Conservation (phyloP, 2,797 vertebrate species). For the Silurus aristotelis region DNA sequence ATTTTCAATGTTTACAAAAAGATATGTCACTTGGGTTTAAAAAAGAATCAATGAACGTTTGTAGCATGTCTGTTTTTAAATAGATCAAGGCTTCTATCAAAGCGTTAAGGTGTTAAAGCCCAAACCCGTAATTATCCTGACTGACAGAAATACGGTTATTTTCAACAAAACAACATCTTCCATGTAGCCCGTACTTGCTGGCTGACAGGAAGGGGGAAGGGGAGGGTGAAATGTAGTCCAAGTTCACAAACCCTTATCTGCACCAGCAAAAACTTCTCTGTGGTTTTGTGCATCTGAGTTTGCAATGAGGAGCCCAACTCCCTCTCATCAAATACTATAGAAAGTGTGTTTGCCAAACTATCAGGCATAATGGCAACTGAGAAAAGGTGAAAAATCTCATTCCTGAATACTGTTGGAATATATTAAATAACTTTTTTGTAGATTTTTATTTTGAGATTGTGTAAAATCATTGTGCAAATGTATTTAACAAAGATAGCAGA, state of each 20-base stretch:
- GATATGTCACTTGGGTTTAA: neutral
- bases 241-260: slow-evolving; percentile 54
- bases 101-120: slow-evolving; percentile 20
- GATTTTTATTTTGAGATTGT: neutral
- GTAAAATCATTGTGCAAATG: neutral
- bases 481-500: neutral
- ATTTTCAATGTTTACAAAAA: slow-evolving; percentile 5
- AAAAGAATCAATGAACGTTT: neutral
- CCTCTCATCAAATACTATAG: neutral
- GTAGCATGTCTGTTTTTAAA: neutral
- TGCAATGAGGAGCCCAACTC: slow-evolving; percentile 9
- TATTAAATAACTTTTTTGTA: neutral
- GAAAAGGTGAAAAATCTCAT: neutral
- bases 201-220: slow-evolving; percentile 45
- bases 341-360: neutral
- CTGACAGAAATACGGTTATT: slow-evolving; percentile 45
- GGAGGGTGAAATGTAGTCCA: slow-evolving; percentile 40
- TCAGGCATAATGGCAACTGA: neutral
- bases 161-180: slow-evolving; percentile 39
- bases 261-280: slow-evolving; percentile 49
- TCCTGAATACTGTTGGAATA: neutral
- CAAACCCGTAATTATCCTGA: slow-evolving; percentile 21
- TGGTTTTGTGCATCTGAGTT: slow-evolving; percentile 46
- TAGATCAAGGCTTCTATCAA: neutral
- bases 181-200: slow-evolving; percentile 23